phyloP scores from a whole-genome alignment of 2,113 vertebrate genomes.

The Synchiropus splendidus region DNA sequence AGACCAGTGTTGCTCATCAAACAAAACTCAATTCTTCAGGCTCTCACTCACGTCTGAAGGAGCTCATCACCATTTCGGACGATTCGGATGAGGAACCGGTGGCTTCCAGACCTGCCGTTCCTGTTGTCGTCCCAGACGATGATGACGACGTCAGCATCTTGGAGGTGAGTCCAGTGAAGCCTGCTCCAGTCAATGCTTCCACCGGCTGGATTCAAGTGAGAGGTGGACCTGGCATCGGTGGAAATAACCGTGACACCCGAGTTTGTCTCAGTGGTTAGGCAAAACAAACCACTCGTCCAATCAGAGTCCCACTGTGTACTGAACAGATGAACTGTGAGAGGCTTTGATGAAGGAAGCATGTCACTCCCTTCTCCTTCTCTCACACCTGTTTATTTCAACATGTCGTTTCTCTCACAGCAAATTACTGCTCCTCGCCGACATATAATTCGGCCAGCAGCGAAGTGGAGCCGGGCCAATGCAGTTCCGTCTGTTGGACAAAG shows the following conservation, averaged over 20 bases:
- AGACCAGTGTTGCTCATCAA: background rate
- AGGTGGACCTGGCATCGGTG: too few species aligned
- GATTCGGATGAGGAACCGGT: constrained; percentile 85
- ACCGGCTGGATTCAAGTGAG: too few species aligned
- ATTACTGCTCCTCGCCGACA: constrained; percentile 37
- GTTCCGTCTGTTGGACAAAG: constrained; percentile 17
- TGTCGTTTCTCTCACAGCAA: constrained; percentile 16
- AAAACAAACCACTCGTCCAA: too few species aligned
- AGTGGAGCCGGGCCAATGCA: constrained; percentile 24
- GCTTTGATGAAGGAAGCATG: too few species aligned
- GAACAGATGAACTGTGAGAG: too few species aligned
- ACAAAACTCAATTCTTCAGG: constrained; percentile 19
- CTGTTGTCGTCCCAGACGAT: constrained; percentile 66
- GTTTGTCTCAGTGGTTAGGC: too few species aligned
- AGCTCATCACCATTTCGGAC: constrained; percentile 81
- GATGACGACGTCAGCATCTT: constrained; percentile 74
- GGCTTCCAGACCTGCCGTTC: constrained; percentile 50
- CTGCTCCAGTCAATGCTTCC: too few species aligned
- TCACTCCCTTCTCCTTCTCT: too few species aligned
- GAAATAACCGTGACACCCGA: too few species aligned
- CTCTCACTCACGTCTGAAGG: constrained; percentile 47
- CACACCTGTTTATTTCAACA: too few species aligned
- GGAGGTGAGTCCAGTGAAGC: constrained; percentile 71
- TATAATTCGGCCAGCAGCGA: constrained; percentile 54
- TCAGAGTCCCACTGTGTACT: too few species aligned